Base-by-base conservation (phyloP, 2,113 vertebrate genomes). In the Scophthalmus maximus region DNA sequence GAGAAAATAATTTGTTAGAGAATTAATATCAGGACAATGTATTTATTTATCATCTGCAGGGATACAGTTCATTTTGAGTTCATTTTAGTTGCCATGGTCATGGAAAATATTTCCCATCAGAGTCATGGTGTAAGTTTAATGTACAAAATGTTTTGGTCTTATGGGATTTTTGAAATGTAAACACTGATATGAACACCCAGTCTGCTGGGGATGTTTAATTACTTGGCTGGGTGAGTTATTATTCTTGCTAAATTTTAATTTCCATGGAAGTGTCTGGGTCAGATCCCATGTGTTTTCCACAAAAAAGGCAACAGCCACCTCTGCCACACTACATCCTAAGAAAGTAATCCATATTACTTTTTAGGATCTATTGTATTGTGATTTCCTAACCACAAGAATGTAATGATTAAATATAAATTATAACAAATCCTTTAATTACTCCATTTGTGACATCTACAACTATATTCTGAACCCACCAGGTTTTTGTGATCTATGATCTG, bases 131-230 rank as follows among this genome's bases (percentile, higher is more conserved):
- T 4, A 2, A 44, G 15, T n/a, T 5, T 44, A n/a, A 44, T n/a
- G 42, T 52, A 52, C n/a, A 44, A 18, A 34, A 26, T 40, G 30
- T 57, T 23, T 26, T 34, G 4, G 46, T 65, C 55, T 38, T 11
- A 2, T 10, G 64, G 46, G 68, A 36, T 49, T 81, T 64, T 5
- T 52, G 40, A 76, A 76, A 73, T 73, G 59, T 83, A 67, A 85
- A 58, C 72, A 25, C 32, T 70, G 40, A 32, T 56, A 14, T 34
- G 44, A 82, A 65, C 63, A 25, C 20, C 42, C 42, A n/a, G 17
- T 44, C 3, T 71, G 67, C 18, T 27, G 27, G 12, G 50, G 52
- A 64, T 60, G 17, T 68, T 73, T 53, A 50, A 61, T 67, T 50
- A 70, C 63, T 78, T 60, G n/a, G 38, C 50, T 53, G 66, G n/a